Percentiles rank a stretch among this genome's conserved stretches.
These are phyloP conservation scores for Apodemus agrarius DNA, from an alignment of 2,797 vertebrate species.

Conservation along the genomic window DNA sequence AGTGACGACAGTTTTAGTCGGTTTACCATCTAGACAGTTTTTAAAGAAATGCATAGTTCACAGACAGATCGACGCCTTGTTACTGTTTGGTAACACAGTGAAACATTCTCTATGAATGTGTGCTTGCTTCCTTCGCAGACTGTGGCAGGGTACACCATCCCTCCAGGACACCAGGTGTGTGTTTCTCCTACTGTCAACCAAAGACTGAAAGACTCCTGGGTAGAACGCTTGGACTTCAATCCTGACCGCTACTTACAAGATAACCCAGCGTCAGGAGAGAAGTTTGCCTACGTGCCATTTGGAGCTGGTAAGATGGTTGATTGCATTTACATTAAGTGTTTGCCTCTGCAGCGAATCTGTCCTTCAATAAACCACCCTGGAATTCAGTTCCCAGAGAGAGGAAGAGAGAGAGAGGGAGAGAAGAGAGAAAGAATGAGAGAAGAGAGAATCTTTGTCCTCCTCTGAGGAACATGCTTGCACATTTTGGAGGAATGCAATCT, in stretches of 20 bases:
- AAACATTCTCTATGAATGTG: not conserved
- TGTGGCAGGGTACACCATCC: conserved; percentile 94
- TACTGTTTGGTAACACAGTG: not conserved
- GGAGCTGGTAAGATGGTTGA: conserved; percentile 93
- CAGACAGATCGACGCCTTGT: not conserved
- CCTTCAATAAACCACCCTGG: not conserved
- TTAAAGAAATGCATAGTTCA: not conserved
- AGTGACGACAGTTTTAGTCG: conserved; percentile 50
- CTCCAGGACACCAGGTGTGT: conserved; percentile 97
- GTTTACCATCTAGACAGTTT: conserved; percentile 17
- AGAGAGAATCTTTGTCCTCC: not conserved
- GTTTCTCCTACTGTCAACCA: conserved; percentile 99
- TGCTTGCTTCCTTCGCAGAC: conserved; percentile 85
- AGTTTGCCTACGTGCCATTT: conserved; percentile 97
- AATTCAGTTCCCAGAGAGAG: not conserved
- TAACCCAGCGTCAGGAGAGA: conserved; percentile 93
- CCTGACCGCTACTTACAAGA: conserved; percentile 95
- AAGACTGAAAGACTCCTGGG: conserved; percentile 94
- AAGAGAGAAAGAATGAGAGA: not conserved
- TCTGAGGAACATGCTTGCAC: conserved; percentile 12
- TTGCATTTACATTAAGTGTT: conserved; percentile 26
- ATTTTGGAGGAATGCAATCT: not conserved
- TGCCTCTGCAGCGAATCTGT: not conserved
- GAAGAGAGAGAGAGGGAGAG: not conserved
- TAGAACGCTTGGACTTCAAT: conserved; percentile 91